Percentiles rank a stretch among this genome's conserved stretches.
phyloP scores from a whole-genome alignment of 2,113 vertebrate species.

The Phoxinus phoxinus region DNA sequence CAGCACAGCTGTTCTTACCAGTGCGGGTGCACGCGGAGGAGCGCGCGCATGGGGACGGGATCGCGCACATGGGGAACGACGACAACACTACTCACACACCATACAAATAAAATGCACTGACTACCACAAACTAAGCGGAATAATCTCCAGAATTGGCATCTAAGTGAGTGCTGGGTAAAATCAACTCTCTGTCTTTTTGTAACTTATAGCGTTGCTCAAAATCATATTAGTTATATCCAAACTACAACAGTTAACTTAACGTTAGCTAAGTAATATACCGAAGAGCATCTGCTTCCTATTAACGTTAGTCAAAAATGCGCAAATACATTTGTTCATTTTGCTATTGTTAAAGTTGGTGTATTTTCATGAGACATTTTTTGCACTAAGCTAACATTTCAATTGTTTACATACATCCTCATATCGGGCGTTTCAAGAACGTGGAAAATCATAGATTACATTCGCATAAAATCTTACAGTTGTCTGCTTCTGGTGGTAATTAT shows the following conservation, averaged over 20 bases:
- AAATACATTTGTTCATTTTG: not conserved
- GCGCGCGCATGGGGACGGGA: slow-evolving; percentile 10
- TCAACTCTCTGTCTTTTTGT: not conserved
- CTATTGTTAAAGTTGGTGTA: not conserved
- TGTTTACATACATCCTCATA: not conserved
- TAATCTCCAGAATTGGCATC: not conserved
- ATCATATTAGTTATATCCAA: not conserved
- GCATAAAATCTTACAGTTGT: not conserved
- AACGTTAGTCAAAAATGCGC: not conserved
- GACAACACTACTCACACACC: not conserved
- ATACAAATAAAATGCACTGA: slow-evolving; percentile 15
- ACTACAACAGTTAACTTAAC: not conserved
- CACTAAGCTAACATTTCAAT: not conserved
- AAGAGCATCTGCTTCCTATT: not conserved
- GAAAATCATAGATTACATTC: not conserved
- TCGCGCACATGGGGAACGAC: slow-evolving; percentile 42
- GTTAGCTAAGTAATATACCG: not conserved
- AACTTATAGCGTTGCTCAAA: not conserved
- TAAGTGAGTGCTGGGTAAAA: not conserved
- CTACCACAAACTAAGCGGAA: not conserved
- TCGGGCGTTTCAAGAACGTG: not conserved
- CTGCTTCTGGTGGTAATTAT: not conserved
- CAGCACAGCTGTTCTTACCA: slow-evolving; percentile 71
- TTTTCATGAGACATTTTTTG: not conserved
- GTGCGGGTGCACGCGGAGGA: slow-evolving; percentile 52